Evolutionary conservation across 2,888 invertebrate genomes (phyloP).

Genomic region (Phrixothrix hirtus): DNA sequence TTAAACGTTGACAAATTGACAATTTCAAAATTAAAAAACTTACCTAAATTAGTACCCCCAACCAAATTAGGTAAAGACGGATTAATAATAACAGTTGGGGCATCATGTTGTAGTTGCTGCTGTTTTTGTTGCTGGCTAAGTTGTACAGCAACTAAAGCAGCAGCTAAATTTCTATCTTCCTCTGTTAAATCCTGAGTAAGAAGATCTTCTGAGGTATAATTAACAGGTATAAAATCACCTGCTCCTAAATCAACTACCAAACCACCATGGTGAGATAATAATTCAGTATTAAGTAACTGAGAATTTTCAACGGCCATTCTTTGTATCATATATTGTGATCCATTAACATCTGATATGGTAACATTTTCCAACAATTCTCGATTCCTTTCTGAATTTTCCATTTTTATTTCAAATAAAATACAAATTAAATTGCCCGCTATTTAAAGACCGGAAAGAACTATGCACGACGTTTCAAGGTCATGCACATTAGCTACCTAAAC

Average conservation of each 20-base stretch:
- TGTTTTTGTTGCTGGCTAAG: conserved; percentile 65
- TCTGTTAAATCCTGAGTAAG: conserved; percentile 58
- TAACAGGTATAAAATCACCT: conserved; percentile 54
- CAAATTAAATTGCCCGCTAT: conserved; percentile 32
- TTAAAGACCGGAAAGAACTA: conserved; percentile 36
- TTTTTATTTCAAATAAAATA: conserved; percentile 34
- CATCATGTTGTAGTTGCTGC: conserved; percentile 55
- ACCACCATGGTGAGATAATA: conserved; percentile 53
- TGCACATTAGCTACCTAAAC: conserved; percentile 25
- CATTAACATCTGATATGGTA: conserved; percentile 45
- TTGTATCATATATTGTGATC: conserved; percentile 53
- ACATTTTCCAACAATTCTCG: conserved; percentile 46
- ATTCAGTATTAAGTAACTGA: conserved; percentile 51
- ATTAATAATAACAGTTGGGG: conserved; percentile 40
- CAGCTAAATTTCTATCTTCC: conserved; percentile 64
- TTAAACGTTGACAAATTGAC: too few relatives aligned
- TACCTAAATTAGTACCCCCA: conserved; percentile 28
- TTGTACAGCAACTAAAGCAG: conserved; percentile 66
- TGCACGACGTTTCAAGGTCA: conserved; percentile 55
- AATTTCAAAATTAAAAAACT: conserved; percentile 12
- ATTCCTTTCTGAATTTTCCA: conserved; percentile 43
- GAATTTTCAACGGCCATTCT: conserved; percentile 51
- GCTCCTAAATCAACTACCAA: conserved; percentile 54
- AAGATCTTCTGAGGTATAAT: conserved; percentile 54
- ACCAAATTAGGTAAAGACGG: conserved; percentile 39